Evolutionary conservation across 2,888 invertebrate genomes (phyloP), one percentile per base, ranked within the genome.

Genomic region (Leucania comma): DNA sequence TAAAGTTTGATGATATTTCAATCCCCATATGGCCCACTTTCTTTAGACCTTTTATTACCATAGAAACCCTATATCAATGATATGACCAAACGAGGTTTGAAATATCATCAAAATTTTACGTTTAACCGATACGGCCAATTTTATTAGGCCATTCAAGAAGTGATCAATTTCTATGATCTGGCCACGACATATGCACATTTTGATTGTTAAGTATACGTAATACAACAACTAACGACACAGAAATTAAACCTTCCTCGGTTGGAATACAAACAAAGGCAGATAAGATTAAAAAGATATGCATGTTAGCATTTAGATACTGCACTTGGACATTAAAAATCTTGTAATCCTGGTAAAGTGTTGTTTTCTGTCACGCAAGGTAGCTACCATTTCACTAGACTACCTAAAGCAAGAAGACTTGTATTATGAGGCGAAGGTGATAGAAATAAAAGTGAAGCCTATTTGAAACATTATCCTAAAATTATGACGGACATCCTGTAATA

Each of bases 201-300:
- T 42, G 6, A 42, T 14, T 3, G 17, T 26, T 20, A 26, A 10
- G 9, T n/a, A 58, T 10, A 8, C 17, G 42, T 20, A 22, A 48
- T 26, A 60, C 22, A 38, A 32, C 17, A 29, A 38, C 14, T 22
- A 22, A 48, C 17, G 51, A 26, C 8, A 54, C 42, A 48, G 22
- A 56, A 66, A 63, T 63, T 62, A 80, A 63, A 48, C 46, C 29
- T 22, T n/a, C 61, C 75, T 64, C 81, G 56, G 42, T 62, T 38
- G 26, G 60, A 67, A 54, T 24, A 20, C 59, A 66, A 76, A 63
- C 59, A 78, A 14, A 46, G 10, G 26, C 29, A 51, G 81, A 77
- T 77, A 80, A 77, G 76, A 77, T 77, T 80, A 68, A 63, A n/a
- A 42, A 42, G 14, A 32, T 72, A 58, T 20, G 24, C 26, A 35